Percentiles rank a stretch among this genome's conserved stretches.
These are phyloP conservation scores for Hyperopisus bebe DNA, from an alignment of 2,113 vertebrate species.

Conservation along the genomic window DNA sequence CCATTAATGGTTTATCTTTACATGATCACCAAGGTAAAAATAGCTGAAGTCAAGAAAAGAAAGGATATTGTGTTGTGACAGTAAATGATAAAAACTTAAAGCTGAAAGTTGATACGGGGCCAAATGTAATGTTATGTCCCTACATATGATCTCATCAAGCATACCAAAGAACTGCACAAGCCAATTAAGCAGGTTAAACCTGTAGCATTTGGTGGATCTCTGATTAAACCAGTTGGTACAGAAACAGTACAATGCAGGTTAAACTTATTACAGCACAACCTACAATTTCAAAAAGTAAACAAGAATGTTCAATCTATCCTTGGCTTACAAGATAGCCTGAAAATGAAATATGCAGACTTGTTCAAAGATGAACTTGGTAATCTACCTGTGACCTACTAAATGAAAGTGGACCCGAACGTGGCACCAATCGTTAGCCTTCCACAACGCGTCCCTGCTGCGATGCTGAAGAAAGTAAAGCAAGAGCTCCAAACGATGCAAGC, in stretches of 20 bases:
- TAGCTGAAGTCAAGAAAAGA: not conserved
- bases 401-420: not conserved
- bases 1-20: not conserved
- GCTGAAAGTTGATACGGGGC: slow-evolving; percentile 3
- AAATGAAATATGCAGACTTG: not conserved
- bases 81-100: not conserved
- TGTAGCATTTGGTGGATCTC: not conserved
- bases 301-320: not conserved
- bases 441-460: not conserved
- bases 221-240: not conserved
- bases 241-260: not conserved
- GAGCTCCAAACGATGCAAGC: not conserved
- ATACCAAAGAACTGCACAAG: not conserved
- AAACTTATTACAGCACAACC: accelerated
- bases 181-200: not conserved
- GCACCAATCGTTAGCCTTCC: not conserved
- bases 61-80: not conserved
- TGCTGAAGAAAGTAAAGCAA: not conserved
- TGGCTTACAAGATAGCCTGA: not conserved
- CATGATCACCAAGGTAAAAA: not conserved
- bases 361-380: not conserved
- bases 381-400: not conserved
- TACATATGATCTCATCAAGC: not conserved
- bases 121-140: not conserved
- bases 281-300: not conserved